Base-by-base conservation (phyloP, 2,113 vertebrate species). In the Bubo bubo region DNA sequence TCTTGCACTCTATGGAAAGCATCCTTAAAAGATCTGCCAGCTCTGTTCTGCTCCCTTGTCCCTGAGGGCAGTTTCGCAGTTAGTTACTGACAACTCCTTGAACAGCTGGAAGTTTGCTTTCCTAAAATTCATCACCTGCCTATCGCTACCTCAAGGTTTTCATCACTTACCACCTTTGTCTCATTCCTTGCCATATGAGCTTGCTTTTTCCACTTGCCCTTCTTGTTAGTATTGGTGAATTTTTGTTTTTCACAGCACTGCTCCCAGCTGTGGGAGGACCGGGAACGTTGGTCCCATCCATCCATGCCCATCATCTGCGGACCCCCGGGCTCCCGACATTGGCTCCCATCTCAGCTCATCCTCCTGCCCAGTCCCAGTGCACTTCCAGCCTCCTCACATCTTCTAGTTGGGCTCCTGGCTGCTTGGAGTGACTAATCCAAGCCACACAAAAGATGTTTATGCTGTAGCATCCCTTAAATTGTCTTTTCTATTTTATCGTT, bases 131-230 rank as follows among this genome's bases (percentile, higher is more conserved):
- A 67, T 67, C 68, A 22, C 84, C 60, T 87, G 52, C 72, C 67
- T 91, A 18, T 73, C 88, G 8, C 96, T 97, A 96, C 97, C 97
- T 96, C 96, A 86, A 76, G 64, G 84, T 71, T 95, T 91, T 86
- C 79, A 41, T 63, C 17, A 6, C 50, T 63, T 72, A 71, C 47
- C 81, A 73, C 45, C 32, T 82, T 88, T 63, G 18, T 77, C 79
- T 96, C 81, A 5, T 59, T 67, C 70, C 49, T 74, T 74, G 43
- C 79, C 81, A 22, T 8, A 50, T 8, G 6, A 86, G 17, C 35
- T 71, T 15, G 3, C 45, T 24, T 70, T 64, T 37, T 43, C 74
- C n/a, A 9, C 37, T 55, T 24, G 41, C 47, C 35, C 14, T 24
- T 45, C 30, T 70, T 66, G 28, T 59, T n/a, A 39, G 12, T 49